phyloP scores from a whole-genome alignment of 2,113 vertebrate species.

The Cairina moschata region DNA sequence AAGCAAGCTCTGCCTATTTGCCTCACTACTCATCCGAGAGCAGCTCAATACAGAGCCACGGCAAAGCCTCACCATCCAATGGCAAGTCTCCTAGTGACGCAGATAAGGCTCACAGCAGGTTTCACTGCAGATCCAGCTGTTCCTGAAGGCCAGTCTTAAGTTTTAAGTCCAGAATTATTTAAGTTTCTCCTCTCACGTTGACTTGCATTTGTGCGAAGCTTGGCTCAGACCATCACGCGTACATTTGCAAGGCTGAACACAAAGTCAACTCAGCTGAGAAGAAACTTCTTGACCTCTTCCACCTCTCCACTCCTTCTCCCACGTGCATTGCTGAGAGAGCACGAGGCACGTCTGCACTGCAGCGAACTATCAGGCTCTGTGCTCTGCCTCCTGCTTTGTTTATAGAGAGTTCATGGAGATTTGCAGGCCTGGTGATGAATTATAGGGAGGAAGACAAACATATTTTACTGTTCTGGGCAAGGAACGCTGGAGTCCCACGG shows the following conservation, averaged over 20 bases:
- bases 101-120: background rate
- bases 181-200: background rate
- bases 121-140: background rate
- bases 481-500: slow-evolving; percentile 54
- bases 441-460: slow-evolving; percentile 66
- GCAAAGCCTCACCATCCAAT: background rate
- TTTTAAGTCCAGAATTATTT: background rate
- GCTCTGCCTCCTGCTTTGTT: slow-evolving; percentile 72
- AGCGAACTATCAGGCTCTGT: slow-evolving; percentile 49
- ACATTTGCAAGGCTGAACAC: background rate
- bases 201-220: background rate
- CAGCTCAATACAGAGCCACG: background rate
- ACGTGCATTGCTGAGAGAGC: background rate
- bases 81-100: background rate
- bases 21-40: background rate
- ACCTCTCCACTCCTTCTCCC: background rate
- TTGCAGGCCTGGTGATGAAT: slow-evolving; percentile 70
- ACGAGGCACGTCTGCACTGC: background rate
- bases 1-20: background rate
- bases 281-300: slow-evolving; percentile 15
- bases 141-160: background rate
- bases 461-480: slow-evolving; percentile 74
- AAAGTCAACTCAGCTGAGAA: slow-evolving; percentile 6
- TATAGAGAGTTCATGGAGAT: slow-evolving; percentile 69
- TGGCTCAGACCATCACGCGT: background rate